Percentiles rank a stretch among this genome's conserved stretches.
These are phyloP conservation scores for Esperia sulphurella DNA, from an alignment of 2,888 invertebrate species.

Conservation along the genomic window DNA sequence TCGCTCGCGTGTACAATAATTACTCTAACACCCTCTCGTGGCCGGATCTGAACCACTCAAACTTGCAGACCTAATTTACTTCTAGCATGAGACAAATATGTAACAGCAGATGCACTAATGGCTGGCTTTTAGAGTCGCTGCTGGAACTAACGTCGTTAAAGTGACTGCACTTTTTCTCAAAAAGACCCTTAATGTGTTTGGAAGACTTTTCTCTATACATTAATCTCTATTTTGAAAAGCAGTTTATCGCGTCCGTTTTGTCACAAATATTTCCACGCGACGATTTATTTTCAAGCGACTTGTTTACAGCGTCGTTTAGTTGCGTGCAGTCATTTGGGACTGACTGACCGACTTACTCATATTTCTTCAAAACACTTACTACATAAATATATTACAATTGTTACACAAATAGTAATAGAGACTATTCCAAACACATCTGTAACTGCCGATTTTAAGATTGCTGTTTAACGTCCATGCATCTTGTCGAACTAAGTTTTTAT, in stretches of 20 bases:
- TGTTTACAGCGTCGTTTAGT: slow-evolving; percentile 28
- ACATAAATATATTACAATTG: slow-evolving; percentile 2
- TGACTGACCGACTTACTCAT: slow-evolving; percentile 34
- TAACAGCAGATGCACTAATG: slow-evolving; percentile 33
- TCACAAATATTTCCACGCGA: slow-evolving; percentile 31
- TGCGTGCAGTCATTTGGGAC: slow-evolving; percentile 24
- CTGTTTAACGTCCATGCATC: no score
- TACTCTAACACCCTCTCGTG: slow-evolving; percentile 42
- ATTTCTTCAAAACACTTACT: slow-evolving; percentile 17
- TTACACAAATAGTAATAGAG: slow-evolving; percentile 4
- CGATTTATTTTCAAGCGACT: slow-evolving; percentile 33
- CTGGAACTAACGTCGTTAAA: neutral
- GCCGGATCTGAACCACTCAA: slow-evolving; percentile 47
- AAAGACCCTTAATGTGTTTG: neutral
- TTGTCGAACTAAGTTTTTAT: no score
- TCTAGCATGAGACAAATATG: slow-evolving; percentile 45
- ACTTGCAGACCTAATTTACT: slow-evolving; percentile 53
- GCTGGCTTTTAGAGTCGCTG: neutral
- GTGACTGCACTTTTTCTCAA: neutral
- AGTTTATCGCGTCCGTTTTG: slow-evolving; percentile 24
- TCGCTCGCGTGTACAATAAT: slow-evolving; percentile 57
- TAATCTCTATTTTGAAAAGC: slow-evolving; percentile 11
- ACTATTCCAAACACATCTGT: neutral
- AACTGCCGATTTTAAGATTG: neutral
- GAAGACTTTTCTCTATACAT: neutral